A percentile compares a stretch with the other conserved stretches of the same genome.
phyloP scores from a whole-genome alignment of 1,140 invertebrate genomes.

The Apis mellifera region DNA sequence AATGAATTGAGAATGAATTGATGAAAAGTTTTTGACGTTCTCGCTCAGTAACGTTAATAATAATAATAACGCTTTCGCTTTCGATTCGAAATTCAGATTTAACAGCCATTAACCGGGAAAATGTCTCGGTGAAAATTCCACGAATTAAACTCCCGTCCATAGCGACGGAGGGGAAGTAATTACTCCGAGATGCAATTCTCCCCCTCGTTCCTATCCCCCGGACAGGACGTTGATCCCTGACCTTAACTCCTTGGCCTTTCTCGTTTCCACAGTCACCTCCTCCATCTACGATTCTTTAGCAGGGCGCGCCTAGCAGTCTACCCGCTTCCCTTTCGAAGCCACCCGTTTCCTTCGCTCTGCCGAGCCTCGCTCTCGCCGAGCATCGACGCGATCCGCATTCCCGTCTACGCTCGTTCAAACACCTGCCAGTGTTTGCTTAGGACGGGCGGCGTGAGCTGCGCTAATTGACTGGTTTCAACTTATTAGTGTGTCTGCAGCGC shows the following conservation, averaged over 20 bases:
- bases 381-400: constrained; percentile 51
- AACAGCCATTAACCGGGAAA: too few species aligned
- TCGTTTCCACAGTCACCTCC: background rate
- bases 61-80: too few species aligned
- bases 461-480: constrained; percentile 78
- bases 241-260: constrained; percentile 23
- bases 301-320: background rate
- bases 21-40: too few species aligned
- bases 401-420: constrained; percentile 70
- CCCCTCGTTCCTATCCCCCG: background rate
- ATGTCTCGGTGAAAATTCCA: too few species aligned
- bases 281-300: constrained; percentile 17
- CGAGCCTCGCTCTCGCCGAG: too few species aligned
- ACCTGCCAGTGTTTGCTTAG: constrained; percentile 77
- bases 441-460: constrained; percentile 61
- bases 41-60: too few species aligned
- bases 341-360: background rate
- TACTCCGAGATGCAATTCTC: background rate
- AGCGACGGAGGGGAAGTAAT: constrained; percentile 3
- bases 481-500: constrained; percentile 74
- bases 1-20: too few species aligned
- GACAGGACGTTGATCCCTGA: constrained; percentile 9
- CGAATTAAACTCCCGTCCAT: too few species aligned
- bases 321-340: constrained; percentile 17
- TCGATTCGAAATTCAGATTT: too few species aligned